Evolutionary conservation across 2,113 vertebrate genomes (phyloP), one percentile per base, ranked within the genome.

Genomic region (Rhinopithecus roxellana): DNA sequence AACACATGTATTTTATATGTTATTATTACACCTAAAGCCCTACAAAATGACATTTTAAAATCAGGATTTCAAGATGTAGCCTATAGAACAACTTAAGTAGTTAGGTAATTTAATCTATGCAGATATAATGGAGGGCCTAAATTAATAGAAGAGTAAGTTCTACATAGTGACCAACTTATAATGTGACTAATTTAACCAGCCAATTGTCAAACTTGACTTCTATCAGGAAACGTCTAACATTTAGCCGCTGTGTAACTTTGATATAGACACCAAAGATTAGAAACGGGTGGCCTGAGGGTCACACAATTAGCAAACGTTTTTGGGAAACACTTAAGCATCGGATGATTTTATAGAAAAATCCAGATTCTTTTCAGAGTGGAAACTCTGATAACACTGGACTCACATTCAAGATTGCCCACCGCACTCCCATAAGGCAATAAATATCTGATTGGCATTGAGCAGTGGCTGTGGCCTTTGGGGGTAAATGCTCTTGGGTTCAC

Each of bases 321-420:
- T 12, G 35, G 18, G n/a, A 32, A 77, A n/a, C 52, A 81, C 7
- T 30, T 72, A 61, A 70, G 57, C 6, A 3, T 18, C 10, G 13
- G 38, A 70, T 57, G 55, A 48, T 38, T 75, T 90, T 78, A 9
- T 75, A 8, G n/a, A 32, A 93, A 78, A 50, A 32, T 32, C 25
- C 72, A 45, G 13, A 85, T 69, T 25, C 45, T 45, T 89, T 52
- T 57, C 45, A 16, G 55, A 50, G 10, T 35, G 6, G 48, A 18
- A 64, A 57, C 38, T 64, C 12, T 67, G 22, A 3, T n/a, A 9
- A 30, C 45, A 43, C 14, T 13, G 25, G 20, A 14, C 55, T 74
- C 8, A 1, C 0, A 0, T 32, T 50, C 6, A 2, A 9, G 25
- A 0, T 12, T 6, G 4, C 59, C 32, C 9, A 0, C 6, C 4